These are phyloP conservation scores for Aradophagus sp. DNA, from an alignment of 1,140 invertebrate species.

Conservation along the genomic window DNA sequence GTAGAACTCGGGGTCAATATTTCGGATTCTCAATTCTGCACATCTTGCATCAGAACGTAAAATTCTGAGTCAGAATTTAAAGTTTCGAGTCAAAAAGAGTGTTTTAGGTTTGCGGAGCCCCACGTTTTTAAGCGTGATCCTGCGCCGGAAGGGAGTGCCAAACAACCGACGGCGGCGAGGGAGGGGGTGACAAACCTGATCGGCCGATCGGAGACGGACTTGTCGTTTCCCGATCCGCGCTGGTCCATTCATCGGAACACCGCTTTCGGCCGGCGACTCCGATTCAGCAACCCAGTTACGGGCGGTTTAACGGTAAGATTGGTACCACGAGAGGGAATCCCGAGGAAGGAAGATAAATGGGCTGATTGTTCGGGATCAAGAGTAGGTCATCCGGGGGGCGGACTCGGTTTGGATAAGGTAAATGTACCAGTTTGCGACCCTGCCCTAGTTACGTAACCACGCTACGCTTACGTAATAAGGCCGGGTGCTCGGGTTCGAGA, in stretches of 20 bases:
- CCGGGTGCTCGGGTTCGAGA: conserved; percentile 3
- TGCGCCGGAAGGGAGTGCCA: conserved; percentile 5
- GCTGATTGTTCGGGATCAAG: conserved; percentile 43
- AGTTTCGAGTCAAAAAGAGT: too few relatives aligned
- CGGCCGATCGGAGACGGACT: not conserved
- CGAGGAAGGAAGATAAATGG: conserved; percentile 41
- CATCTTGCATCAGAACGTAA: too few relatives aligned
- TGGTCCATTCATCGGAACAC: conserved; percentile 23
- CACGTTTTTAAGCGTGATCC: conserved; percentile 59
- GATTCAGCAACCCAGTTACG: conserved; percentile 11
- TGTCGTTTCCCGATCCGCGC: not conserved
- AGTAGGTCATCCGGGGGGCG: conserved; percentile 36
- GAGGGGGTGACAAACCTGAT: conserved; percentile 12
- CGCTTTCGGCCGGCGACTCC: conserved; percentile 7
- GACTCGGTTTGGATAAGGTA: conserved; percentile 37
- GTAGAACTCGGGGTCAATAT: too few relatives aligned
- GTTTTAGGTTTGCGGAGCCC: too few relatives aligned
- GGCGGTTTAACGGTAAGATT: conserved; percentile 43
- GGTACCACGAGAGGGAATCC: conserved; percentile 25
- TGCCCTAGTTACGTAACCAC: conserved; percentile 38
- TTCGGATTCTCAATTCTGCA: too few relatives aligned
- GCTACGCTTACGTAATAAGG: conserved; percentile 6
- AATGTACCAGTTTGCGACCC: conserved; percentile 35
- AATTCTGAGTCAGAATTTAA: too few relatives aligned
- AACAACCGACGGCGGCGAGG: conserved; percentile 5